Percentiles rank a stretch among this genome's conserved stretches.
These are phyloP conservation scores for Mizuhopecten yessoensis DNA, from an alignment of 1,140 invertebrate species.

Conservation along the genomic window DNA sequence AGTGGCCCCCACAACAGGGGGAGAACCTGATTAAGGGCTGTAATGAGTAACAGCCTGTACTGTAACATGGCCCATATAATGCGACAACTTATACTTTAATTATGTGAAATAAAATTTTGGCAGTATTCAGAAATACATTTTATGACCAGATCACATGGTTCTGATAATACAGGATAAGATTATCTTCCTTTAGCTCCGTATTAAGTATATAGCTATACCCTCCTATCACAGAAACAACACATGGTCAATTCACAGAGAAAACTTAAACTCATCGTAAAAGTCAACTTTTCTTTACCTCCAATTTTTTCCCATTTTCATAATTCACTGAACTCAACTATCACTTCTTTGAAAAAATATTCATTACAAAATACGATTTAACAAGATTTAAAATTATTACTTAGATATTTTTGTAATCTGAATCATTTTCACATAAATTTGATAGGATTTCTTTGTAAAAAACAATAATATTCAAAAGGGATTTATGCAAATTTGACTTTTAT, in stretches of 20 bases:
- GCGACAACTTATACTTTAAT: conserved; percentile 35
- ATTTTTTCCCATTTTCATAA: neutral
- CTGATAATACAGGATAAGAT: neutral
- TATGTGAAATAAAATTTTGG: conserved; percentile 33
- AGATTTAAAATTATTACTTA: too few species aligned
- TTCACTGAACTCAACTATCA: too few species aligned
- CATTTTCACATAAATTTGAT: too few species aligned
- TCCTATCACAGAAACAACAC: neutral
- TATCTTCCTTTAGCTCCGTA: neutral
- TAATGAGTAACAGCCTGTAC: neutral
- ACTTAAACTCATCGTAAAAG: neutral
- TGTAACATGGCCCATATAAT: conserved; percentile 4
- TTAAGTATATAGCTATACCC: too few species aligned
- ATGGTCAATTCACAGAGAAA: neutral
- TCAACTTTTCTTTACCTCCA: neutral
- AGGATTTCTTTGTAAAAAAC: too few species aligned
- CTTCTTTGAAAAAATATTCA: too few species aligned
- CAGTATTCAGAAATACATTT: conserved; percentile 28
- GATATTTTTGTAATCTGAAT: too few species aligned
- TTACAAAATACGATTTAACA: too few species aligned
- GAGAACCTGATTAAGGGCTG: neutral
- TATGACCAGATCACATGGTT: conserved; percentile 23
- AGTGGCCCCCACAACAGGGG: neutral
- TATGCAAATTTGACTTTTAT: neutral
- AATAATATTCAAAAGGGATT: neutral